Evolutionary conservation across 2,888 invertebrate species (phyloP).

Genomic region (Mechanitis messenoides): DNA sequence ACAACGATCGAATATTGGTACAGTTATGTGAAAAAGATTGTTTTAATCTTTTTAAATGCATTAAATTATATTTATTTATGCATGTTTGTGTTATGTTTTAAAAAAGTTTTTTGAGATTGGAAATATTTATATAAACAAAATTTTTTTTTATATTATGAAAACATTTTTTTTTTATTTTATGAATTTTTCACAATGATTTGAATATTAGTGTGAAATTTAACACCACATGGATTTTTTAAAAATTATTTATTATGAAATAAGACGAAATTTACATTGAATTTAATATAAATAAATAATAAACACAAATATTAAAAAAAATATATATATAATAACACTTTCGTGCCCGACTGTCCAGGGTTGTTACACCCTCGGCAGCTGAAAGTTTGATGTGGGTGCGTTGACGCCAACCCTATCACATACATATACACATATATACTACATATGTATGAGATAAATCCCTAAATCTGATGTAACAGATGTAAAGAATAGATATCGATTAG

Average conservation of each 20-base stretch:
- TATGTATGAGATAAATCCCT: not conserved
- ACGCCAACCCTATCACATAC: slow-evolving; percentile 29
- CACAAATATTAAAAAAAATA: not conserved
- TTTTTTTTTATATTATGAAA: no score
- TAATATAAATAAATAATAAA: not conserved
- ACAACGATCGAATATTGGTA: slow-evolving; percentile 32
- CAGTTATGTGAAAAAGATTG: slow-evolving; percentile 24
- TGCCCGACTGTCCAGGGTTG: slow-evolving; percentile 41
- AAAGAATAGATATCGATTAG: not conserved
- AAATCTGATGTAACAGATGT: slow-evolving; percentile 4
- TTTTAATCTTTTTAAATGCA: slow-evolving; percentile 8
- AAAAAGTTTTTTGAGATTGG: no score
- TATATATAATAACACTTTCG: slow-evolving; percentile 24
- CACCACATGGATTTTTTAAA: no score
- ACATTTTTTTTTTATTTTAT: no score
- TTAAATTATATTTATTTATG: no score
- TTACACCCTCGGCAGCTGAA: slow-evolving; percentile 63
- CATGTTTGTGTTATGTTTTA: no score
- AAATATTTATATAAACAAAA: no score
- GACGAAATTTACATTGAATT: no score
- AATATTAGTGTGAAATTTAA: no score
- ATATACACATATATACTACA: not conserved
- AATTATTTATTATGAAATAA: no score
- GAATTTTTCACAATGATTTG: no score
- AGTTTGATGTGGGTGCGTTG: slow-evolving; percentile 64